Conservation (phyloP, 1,140 invertebrate genomes). For the Drosophila kepulauana region DNA sequence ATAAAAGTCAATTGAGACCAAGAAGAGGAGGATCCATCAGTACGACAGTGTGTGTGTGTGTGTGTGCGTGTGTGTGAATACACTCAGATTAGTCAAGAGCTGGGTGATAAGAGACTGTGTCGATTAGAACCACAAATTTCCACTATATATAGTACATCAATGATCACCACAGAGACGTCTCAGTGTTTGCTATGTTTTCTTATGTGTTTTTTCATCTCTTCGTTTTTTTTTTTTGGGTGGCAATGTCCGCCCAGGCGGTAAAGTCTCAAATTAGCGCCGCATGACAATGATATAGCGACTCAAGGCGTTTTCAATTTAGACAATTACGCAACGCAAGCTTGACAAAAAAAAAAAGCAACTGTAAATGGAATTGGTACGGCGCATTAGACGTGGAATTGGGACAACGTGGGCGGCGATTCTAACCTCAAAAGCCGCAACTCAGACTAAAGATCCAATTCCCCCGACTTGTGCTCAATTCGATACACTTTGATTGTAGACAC, state of each 20-base stretch:
- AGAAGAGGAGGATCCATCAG: constrained; percentile 25
- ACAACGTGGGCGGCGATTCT: constrained; percentile 35
- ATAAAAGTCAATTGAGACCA: constrained; percentile 53
- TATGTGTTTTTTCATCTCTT: neutral
- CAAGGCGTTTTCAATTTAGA: constrained; percentile 80
- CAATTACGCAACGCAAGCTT: constrained; percentile 68
- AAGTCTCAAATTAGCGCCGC: constrained; percentile 64
- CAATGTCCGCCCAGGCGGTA: constrained; percentile 31
- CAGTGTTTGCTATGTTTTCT: constrained; percentile 3
- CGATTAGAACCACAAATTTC: constrained; percentile 30
- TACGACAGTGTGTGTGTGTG: neutral
- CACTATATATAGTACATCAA: constrained; percentile 11
- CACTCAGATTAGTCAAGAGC: constrained; percentile 38
- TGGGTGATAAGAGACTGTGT: constrained; percentile 27
- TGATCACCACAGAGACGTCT: neutral
- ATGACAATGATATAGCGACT: constrained; percentile 78
- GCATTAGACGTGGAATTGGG: constrained; percentile 22
- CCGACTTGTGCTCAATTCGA: neutral
- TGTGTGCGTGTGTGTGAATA: neutral
- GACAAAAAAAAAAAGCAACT: neutral
- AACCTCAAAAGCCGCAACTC: constrained; percentile 27
- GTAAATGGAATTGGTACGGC: constrained; percentile 35
- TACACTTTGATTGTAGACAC: neutral
- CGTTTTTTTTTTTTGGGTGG: constrained; percentile 23
- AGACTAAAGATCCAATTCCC: neutral